A percentile compares a stretch with the other conserved stretches of the same genome.
Conservation (phyloP, 2,888 invertebrate genomes). For the Lasioglossum lativentre region DNA sequence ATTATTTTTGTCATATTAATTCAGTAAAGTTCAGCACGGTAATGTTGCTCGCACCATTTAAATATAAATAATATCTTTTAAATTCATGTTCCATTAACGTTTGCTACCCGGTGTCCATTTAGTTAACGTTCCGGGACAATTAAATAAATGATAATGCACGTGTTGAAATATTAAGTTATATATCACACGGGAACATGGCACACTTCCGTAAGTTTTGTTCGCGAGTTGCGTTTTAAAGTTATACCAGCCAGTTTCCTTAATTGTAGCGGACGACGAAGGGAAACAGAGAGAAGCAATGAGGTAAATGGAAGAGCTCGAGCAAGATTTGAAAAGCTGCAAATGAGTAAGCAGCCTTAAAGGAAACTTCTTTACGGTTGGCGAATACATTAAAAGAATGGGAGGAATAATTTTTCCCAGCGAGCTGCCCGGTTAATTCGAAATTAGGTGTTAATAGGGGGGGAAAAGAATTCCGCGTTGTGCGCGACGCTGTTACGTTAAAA, state of each 20-base stretch:
- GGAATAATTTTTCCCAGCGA: neutral
- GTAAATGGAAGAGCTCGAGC: neutral
- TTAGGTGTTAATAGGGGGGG: neutral
- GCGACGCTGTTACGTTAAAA: neutral
- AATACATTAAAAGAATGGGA: neutral
- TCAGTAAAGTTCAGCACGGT: neutral
- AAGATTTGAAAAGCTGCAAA: neutral
- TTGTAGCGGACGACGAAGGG: neutral
- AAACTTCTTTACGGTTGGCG: neutral
- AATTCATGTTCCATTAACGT: neutral
- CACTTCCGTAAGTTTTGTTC: neutral
- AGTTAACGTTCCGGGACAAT: neutral
- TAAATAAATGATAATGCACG: neutral
- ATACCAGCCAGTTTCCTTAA: neutral
- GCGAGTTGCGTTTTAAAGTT: slow-evolving; percentile 2
- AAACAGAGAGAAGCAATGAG: slow-evolving; percentile 11
- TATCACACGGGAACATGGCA: neutral
- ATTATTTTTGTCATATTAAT: neutral
- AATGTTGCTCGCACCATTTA: neutral
- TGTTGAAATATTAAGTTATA: neutral
- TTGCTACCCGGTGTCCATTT: neutral
- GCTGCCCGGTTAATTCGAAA: neutral
- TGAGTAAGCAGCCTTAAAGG: neutral
- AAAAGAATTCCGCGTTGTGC: neutral
- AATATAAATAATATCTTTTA: neutral